A percentile compares a stretch with the other conserved stretches of the same genome.
phyloP scores from a whole-genome alignment of 2,797 vertebrate species.

The Prunella strophiata region DNA sequence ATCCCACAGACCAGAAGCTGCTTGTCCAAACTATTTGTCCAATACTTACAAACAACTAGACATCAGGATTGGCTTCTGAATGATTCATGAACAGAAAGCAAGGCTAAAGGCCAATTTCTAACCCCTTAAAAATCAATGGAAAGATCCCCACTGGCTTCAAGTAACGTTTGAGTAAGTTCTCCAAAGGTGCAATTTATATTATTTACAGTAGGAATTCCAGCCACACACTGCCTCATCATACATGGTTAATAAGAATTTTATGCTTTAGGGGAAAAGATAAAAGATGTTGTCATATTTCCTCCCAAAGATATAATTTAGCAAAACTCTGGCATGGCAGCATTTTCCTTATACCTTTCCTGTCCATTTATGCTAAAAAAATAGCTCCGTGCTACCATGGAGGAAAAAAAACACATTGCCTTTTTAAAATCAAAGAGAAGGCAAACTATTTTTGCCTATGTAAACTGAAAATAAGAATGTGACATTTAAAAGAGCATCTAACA shows the following conservation, averaged over 20 bases:
- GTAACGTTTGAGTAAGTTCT: background rate
- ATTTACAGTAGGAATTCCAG: conserved; percentile 10
- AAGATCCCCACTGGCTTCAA: background rate
- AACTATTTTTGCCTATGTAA: background rate
- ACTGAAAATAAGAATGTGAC: background rate
- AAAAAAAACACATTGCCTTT: background rate
- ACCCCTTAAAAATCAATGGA: conserved; percentile 27
- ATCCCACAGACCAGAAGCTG: background rate
- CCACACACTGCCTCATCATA: background rate
- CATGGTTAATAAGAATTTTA: background rate
- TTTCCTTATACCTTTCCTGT: background rate
- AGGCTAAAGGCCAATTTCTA: conserved; percentile 14
- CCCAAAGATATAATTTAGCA: background rate
- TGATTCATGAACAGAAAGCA: conserved; percentile 38
- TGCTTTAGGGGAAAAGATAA: background rate
- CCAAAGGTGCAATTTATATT: background rate
- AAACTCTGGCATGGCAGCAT: background rate
- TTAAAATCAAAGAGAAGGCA: background rate
- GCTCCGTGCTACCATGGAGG: accelerated
- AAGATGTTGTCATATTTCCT: background rate
- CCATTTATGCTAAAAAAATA: accelerated
- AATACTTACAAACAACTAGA: background rate
- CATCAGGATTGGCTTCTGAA: conserved; percentile 1
- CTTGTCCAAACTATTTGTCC: conserved; percentile 34
- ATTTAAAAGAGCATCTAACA: background rate